phyloP scores from a whole-genome alignment of 2,888 invertebrate genomes.

The Mongoloraphidia duomilia region DNA sequence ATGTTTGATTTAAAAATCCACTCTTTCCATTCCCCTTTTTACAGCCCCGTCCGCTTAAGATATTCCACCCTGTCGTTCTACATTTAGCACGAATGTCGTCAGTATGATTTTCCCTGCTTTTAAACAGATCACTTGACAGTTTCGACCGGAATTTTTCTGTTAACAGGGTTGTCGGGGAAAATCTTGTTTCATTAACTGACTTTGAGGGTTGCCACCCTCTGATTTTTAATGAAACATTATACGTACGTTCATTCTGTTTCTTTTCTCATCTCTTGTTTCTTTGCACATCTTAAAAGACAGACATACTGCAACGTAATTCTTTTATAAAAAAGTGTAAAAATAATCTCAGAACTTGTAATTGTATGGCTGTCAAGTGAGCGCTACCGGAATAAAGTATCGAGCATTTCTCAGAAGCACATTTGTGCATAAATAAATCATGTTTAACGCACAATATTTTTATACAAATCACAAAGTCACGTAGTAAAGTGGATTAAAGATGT shows the following conservation, averaged over 20 bases:
- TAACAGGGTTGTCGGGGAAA: slow-evolving; percentile 29
- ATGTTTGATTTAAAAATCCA: slow-evolving; percentile 12
- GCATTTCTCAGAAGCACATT: no score
- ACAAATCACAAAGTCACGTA: no score
- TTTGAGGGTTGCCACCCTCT: slow-evolving; percentile 23
- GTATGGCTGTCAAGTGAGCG: background rate
- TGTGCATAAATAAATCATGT: no score
- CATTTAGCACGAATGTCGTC: background rate
- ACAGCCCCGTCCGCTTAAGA: slow-evolving; percentile 5
- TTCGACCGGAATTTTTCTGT: slow-evolving; percentile 25
- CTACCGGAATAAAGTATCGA: background rate
- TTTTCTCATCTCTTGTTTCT: no score
- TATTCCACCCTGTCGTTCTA: background rate
- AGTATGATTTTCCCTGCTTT: background rate
- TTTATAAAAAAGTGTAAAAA: background rate
- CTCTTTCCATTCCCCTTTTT: slow-evolving; percentile 1
- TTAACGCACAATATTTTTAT: no score
- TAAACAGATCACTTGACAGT: slow-evolving; percentile 18
- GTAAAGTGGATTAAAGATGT: no score
- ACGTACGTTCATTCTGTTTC: background rate
- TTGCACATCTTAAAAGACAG: background rate
- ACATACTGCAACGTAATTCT: background rate
- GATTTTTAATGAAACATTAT: background rate
- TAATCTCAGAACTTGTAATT: background rate
- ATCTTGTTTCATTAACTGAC: slow-evolving; percentile 33